Evolutionary conservation across 35 echinoderm and acorn worm genomes (phyloP), one percentile per base, ranked within the genome.

Genomic region (Hemicentrotus pulcherrimus): DNA sequence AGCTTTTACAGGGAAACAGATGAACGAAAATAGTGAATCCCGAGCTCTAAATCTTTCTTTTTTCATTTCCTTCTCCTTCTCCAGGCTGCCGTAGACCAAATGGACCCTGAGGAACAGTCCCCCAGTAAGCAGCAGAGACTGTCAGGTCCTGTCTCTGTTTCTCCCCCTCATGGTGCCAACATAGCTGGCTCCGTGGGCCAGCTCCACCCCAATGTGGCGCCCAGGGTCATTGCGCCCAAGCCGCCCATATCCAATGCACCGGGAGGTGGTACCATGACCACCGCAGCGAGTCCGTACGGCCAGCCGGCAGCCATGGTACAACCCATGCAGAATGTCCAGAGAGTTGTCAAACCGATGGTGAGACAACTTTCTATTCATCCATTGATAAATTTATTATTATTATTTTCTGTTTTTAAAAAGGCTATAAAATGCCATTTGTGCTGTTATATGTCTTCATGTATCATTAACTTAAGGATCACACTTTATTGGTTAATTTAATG

Each of bases 101-200:
- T 94, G 15, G 97, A 99, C 52, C 91, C 95, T 61, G 97, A 96
- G n/a, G 96, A 96, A 7, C 95, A 99, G 58, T 97, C 96, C 11
- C 96, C 96, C 32, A 96, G 91, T 50, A 99, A 97, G 61, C 96
- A 99, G 95, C 97, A 99, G 96, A 97, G 97, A 94, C 94, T 91
- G 24, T 70, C 94, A 13, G 90, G 45, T 24, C n/a, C 93, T 32
- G 85, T 95, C 32, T 94, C 95, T 10, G 78, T 94, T 9, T 85
- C 96, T 61, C 91, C 96, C 61, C 95, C 97, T 86, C 93, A 92
- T 86, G 94, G 32, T 28, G 96, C 94, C 91, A 97, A 95, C 92
- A 87, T 94, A 35, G 85, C 94, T 2, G 92, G 94, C 13, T 86
- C 94, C 35, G 55, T 95, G 0, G 85, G 91, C 61, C 97, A 89